Evolutionary conservation across 2,113 vertebrate genomes (phyloP), one percentile per base, ranked within the genome.

Genomic region (Alaudala cheleensis): DNA sequence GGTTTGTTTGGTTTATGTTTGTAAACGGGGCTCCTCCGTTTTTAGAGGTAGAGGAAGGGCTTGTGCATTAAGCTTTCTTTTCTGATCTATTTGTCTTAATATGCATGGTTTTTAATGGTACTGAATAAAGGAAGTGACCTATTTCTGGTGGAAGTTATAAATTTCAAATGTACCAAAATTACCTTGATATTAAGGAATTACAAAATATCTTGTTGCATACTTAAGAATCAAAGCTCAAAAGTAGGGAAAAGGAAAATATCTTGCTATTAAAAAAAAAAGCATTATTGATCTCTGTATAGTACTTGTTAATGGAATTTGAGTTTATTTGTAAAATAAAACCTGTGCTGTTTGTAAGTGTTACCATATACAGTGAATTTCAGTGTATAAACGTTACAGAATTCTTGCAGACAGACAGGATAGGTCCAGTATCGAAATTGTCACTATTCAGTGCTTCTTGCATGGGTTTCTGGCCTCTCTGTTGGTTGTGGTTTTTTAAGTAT

Each of bases 281-380:
- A 7, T 67, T 45, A 9, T 60, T 73, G 29, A 15, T 91, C 6
- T 76, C 24, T 92, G 49, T 93, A 19, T 58, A 54, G 62, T 26
- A 42, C 18, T 73, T 84, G 45, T 83, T 47, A 44, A 11, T 58
- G 26, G 65, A 64, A 3, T 51, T 60, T 82, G 17, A 62, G 49
- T 77, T 88, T 56, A 9, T 86, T 74, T 92, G 47, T 90, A 67
- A 94, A 96, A 95, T 95, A 95, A 97, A 97, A 61, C 10, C 31
- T 71, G 5, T 50, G 4, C 17, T 67, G 21, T 64, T 82, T 42
- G 16, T 37, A 42, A 47, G 50, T 57, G 14, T 60, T 77, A 67
- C 2, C 0, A 0, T 86, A 33, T 50, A 19, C 24, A 40, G 11
- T 70, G 12, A 49, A 37, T 86, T 83, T 74, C 0, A 2, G 20